Conservation (phyloP, 1,140 invertebrate species). For the Helicoverpa armigera region DNA sequence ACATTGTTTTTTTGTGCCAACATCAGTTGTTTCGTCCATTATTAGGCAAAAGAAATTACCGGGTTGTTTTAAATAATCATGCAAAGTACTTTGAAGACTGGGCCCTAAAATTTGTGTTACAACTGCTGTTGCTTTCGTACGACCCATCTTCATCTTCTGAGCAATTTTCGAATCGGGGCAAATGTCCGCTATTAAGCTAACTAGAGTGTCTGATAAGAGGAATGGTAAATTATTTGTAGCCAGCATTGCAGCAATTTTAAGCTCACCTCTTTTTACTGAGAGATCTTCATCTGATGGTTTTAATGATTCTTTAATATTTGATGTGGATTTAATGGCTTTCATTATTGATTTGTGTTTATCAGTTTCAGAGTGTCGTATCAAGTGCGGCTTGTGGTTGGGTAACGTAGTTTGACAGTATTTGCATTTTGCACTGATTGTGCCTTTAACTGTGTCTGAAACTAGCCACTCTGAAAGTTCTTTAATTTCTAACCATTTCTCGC, state of each 20-base stretch:
- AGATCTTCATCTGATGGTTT: background rate
- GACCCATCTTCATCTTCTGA: background rate
- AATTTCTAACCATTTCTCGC: too few relatives aligned
- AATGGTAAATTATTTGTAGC: background rate
- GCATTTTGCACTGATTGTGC: background rate
- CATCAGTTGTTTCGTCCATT: background rate
- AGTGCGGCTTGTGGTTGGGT: background rate
- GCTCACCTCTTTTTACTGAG: background rate
- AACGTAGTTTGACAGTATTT: background rate
- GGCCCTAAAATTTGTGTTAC: background rate
- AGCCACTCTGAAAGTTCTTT: too few relatives aligned
- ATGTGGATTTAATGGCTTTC: background rate
- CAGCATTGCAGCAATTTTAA: background rate
- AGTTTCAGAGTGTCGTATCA: background rate
- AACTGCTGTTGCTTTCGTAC: background rate
- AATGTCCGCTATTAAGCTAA: background rate
- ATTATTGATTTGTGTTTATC: background rate
- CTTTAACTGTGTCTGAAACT: too few relatives aligned
- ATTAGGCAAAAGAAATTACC: background rate
- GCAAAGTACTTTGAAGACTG: background rate
- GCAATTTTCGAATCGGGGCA: background rate
- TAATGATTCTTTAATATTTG: background rate
- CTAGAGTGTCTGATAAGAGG: background rate
- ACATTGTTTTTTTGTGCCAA: background rate
- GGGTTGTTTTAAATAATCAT: background rate